Evolutionary conservation across 2,797 vertebrate species (phyloP).

Genomic region (Natrix natrix): DNA sequence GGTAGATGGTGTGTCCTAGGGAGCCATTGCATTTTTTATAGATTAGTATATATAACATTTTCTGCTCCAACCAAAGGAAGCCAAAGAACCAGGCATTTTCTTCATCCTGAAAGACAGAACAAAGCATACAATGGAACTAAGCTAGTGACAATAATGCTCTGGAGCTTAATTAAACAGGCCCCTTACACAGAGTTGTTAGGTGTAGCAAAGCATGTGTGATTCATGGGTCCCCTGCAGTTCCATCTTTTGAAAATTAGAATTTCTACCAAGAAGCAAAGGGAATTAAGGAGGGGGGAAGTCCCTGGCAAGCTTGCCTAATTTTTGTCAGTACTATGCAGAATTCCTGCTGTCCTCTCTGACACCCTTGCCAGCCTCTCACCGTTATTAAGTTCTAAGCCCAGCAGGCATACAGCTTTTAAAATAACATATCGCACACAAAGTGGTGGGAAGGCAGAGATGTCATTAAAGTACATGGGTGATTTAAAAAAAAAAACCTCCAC

Average conservation of each 20-base stretch:
- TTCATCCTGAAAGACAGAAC: constrained; percentile 21
- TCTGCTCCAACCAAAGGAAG: background rate
- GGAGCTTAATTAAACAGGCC: constrained; percentile 38
- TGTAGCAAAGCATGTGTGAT: background rate
- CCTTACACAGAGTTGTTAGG: constrained; percentile 12
- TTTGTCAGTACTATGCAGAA: background rate
- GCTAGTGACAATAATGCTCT: constrained; percentile 24
- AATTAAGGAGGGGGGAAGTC: background rate
- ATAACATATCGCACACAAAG: background rate
- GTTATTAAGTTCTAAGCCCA: background rate
- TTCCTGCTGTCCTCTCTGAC: background rate
- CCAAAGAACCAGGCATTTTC: background rate
- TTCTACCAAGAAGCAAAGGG: background rate
- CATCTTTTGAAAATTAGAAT: constrained; percentile 9
- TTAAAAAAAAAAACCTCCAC: constrained; percentile 5
- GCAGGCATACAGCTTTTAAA: constrained; percentile 1
- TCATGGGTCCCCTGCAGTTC: constrained; percentile 20
- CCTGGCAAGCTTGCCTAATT: background rate
- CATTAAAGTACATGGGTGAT: constrained; percentile 4
- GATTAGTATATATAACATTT: too few species aligned
- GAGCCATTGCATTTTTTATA: too few species aligned
- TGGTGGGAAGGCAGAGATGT: constrained; percentile 31
- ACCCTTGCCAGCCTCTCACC: constrained; percentile 8
- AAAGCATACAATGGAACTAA: constrained; percentile 31
- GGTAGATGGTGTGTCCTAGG: too few species aligned